Percentiles rank a stretch among this genome's conserved stretches.
phyloP scores from a whole-genome alignment of 2,888 invertebrate species.

The Deroplatys truncata region DNA sequence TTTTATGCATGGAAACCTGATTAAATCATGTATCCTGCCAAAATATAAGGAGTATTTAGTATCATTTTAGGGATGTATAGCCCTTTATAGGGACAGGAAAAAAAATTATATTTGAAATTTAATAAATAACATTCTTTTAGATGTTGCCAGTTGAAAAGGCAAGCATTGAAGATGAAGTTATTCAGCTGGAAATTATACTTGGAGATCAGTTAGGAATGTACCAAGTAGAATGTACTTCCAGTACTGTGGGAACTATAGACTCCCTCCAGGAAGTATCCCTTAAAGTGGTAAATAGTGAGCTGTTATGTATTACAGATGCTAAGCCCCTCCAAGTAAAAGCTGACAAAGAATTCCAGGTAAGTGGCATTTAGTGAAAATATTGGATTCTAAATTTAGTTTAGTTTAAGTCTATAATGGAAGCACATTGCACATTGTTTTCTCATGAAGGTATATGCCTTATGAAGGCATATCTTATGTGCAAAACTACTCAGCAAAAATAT shows the following conservation, averaged over 20 bases:
- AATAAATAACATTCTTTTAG: not conserved
- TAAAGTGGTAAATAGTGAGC: slow-evolving; percentile 7
- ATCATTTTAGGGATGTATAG: too few species aligned
- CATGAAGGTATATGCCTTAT: too few species aligned
- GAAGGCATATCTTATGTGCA: too few species aligned
- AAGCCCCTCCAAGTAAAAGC: not conserved
- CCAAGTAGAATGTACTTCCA: slow-evolving; percentile 1
- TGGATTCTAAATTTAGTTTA: too few species aligned
- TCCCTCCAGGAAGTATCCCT: not conserved
- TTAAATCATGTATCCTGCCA: too few species aligned
- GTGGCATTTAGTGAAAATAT: not conserved
- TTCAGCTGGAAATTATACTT: slow-evolving; percentile 20
- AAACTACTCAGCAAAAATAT: too few species aligned
- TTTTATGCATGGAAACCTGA: too few species aligned
- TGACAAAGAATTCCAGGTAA: not conserved
- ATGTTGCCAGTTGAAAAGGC: not conserved
- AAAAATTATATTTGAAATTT: too few species aligned
- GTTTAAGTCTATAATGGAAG: too few species aligned
- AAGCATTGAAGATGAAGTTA: slow-evolving; percentile 22
- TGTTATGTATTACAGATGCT: slow-evolving; percentile 2
- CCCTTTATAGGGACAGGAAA: too few species aligned
- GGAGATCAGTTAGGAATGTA: not conserved
- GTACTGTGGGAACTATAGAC: not conserved
- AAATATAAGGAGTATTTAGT: too few species aligned
- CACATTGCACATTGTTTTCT: too few species aligned